Base-by-base conservation (phyloP, 2,888 invertebrate genomes). In the Polydrusus tereticollis region DNA sequence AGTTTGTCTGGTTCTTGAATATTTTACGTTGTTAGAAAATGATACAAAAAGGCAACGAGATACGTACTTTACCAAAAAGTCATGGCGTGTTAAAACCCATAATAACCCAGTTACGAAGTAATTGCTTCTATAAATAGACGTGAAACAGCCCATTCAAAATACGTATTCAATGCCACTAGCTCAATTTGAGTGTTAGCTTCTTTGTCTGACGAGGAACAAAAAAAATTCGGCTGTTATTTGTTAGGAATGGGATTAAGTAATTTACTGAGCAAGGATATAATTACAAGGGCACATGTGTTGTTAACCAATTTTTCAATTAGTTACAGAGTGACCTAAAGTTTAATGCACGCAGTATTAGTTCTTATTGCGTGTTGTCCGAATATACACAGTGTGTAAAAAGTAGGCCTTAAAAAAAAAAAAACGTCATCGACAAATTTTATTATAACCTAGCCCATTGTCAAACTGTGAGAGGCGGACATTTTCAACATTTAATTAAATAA, bases 111-210 rank as follows among this genome's bases (percentile, higher is more conserved):
- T 47, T 47, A 47, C 10, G 0, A 3, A n/a, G 47, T 20, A 47
- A 47, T n/a, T 21, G 21, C n/a, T 47, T 23, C 21, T 47, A 47
- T n/a, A 47, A 47, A 47, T 47, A 47, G n/a, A n/a, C 5, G n/a
- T 21, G 8, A n/a, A 23, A 6, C 21, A 21, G 12, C 21, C 47
- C n/a, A 23, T n/a, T n/a, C n/a, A 23, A 47, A 12, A 47, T 47
- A 47, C 12, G 12, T 47, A 5, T 47, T 47, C 47, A 47, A 47
- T 47, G 47, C 21, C 47, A 47, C 4, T n/a, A 12, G 20, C 20
- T 6, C 21, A 23, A 47, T 47, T 47, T 47, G 23, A n/a, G 47
- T 1, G 23, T 47, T 47, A 23, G n/a, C 10, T 47, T 47, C 47
- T 23, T 47, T 47, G 47, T 47, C 2, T 23, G 1, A 21, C 12